Conservation (phyloP, 2,888 invertebrate genomes). For the Tridacna crocea region DNA sequence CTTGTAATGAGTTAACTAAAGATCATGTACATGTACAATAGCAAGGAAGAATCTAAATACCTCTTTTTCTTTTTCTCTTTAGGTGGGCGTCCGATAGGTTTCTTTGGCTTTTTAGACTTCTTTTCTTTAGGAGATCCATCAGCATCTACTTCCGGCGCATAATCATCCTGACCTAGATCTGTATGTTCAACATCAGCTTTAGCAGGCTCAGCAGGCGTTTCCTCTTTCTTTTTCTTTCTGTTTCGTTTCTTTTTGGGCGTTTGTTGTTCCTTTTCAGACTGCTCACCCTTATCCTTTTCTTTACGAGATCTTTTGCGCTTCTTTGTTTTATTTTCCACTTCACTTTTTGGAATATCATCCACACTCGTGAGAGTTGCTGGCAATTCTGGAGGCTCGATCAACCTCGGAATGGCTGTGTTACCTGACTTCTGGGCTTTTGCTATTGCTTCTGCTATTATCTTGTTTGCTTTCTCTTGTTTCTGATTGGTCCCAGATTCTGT, state of each 20-base stretch:
- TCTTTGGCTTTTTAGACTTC: conserved; percentile 16
- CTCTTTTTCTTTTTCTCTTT: conserved; percentile 17
- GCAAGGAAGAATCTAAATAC: too few relatives aligned
- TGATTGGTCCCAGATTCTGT: conserved; percentile 9
- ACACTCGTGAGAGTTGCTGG: conserved; percentile 73
- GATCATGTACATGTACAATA: too few relatives aligned
- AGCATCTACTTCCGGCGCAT: background rate
- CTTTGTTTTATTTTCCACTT: conserved; percentile 48
- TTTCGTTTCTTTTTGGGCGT: conserved; percentile 66
- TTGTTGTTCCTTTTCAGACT: conserved; percentile 49
- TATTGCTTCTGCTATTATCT: conserved; percentile 77
- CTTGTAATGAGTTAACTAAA: too few relatives aligned
- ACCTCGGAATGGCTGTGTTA: conserved; percentile 43
- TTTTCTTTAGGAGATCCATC: conserved; percentile 5
- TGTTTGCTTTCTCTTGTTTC: conserved; percentile 75
- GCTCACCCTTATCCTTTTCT: conserved; percentile 54
- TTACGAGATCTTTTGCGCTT: conserved; percentile 63
- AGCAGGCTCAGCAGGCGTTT: conserved; percentile 5
- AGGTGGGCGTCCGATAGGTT: background rate
- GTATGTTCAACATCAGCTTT: conserved; percentile 48
- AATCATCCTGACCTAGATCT: conserved; percentile 40
- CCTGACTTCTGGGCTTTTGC: conserved; percentile 75
- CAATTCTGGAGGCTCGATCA: conserved; percentile 66
- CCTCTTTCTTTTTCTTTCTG: conserved; percentile 55
- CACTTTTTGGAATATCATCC: conserved; percentile 32